phyloP scores from a whole-genome alignment of 2,888 invertebrate species.

The Boloria selene region DNA sequence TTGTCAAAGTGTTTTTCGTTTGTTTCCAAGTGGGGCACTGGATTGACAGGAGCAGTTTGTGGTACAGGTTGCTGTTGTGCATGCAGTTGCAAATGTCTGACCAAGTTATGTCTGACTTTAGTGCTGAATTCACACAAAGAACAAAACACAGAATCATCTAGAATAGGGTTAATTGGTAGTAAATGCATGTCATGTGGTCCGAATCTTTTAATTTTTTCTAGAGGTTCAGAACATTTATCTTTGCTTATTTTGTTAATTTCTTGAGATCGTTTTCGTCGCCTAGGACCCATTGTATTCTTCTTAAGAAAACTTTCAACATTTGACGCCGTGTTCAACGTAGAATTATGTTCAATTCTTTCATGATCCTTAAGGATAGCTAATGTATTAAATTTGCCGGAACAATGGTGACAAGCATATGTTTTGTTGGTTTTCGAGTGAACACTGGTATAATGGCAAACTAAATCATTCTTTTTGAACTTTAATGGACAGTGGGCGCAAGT shows the following conservation, averaged over 20 bases:
- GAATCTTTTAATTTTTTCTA: constrained; percentile 57
- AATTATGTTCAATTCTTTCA: constrained; percentile 46
- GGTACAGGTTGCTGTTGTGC: constrained; percentile 84
- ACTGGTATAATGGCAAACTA: constrained; percentile 52
- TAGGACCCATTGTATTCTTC: constrained; percentile 7
- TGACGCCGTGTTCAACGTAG: not conserved
- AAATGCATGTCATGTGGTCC: constrained; percentile 84
- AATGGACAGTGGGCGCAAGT: constrained; percentile 46
- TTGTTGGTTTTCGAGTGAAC: constrained; percentile 30
- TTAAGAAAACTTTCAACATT: not conserved
- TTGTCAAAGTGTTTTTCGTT: constrained; percentile 92
- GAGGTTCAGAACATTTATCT: constrained; percentile 35
- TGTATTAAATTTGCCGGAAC: constrained; percentile 39
- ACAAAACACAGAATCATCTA: constrained; percentile 84
- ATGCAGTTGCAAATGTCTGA: constrained; percentile 87
- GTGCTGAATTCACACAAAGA: constrained; percentile 86
- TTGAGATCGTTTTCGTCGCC: constrained; percentile 33
- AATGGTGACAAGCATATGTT: constrained; percentile 48
- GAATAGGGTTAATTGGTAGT: constrained; percentile 85
- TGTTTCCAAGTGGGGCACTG: constrained; percentile 89
- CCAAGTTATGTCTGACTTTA: constrained; percentile 87
- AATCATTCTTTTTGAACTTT: constrained; percentile 34
- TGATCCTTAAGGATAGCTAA: constrained; percentile 48
- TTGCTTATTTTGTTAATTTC: no score
- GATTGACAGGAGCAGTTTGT: constrained; percentile 88